Base-by-base conservation (phyloP, 2,797 vertebrate genomes). In the Pipistrellus pygmaeus region DNA sequence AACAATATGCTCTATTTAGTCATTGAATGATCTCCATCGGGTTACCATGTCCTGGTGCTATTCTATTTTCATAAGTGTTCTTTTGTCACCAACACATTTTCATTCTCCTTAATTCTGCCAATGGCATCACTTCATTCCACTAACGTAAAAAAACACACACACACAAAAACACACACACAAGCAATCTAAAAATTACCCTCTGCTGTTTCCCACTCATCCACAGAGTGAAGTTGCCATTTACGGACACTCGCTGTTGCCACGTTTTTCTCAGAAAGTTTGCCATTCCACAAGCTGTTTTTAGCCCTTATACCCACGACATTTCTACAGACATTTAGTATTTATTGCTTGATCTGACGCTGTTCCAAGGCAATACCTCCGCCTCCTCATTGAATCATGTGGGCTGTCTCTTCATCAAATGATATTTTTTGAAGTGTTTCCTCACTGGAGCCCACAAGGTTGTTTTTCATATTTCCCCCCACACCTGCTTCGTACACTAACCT, bases 371-470 rank as follows among this genome's bases (percentile, higher is more conserved):
- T 98, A 97, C 97, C 98, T 98, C 98, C 97, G 96, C 98, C 98
- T 97, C 98, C 97, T 98, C 97, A 95, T 97, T 98, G 98, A 98
- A 98, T 98, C 98, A 98, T 97, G 97, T 94, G 91, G 97, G 90
- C 98, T 98, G 98, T 97, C 97, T 98, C 98, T 98, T 98, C 98
- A 98, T 98, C 98, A 97, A 98, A 98, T 97, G 98, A 96, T 98
- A 98, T 98, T 98, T 98, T 97, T 97, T 98, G 97, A 98, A 98
- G 98, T 98, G 98, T 98, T 98, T 98, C 98, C 98, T 98, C 97
- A 93, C 97, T 95, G 97, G 97, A 98, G 96, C 97, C 97, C 98
- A 98, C 97, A 96, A 97, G 96, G 97, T 97, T 97, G 96, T 92
- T 96, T 98, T 97, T 98, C 96, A 95, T 95, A 96, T 94, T 85